Percentiles rank a stretch among this genome's conserved stretches.
These are phyloP conservation scores for Chaetura pelagica DNA, from an alignment of 2,113 vertebrate genomes.

Conservation along the genomic window DNA sequence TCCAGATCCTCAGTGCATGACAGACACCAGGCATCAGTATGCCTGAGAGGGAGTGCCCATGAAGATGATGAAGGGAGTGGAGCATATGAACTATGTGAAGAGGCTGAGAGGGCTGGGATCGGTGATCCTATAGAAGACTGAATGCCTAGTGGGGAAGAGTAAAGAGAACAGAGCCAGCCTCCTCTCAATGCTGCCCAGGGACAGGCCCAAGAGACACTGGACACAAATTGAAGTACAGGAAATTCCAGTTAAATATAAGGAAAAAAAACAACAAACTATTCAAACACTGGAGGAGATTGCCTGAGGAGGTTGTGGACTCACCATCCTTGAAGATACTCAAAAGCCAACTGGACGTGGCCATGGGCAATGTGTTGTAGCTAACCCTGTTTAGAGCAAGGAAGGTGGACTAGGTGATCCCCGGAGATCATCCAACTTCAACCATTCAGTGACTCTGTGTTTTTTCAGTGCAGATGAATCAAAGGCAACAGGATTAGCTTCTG, in stretches of 20 bases:
- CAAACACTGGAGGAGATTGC: neutral
- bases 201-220: neutral
- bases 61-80: neutral
- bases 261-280: neutral
- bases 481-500: neutral
- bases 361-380: neutral
- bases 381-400: neutral
- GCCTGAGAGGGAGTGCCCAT: too few species aligned
- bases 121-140: neutral
- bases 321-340: neutral
- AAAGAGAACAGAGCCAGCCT: neutral
- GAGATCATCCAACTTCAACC: neutral
- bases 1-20: neutral
- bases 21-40: too few species aligned
- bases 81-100: neutral
- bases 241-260: neutral
- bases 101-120: neutral
- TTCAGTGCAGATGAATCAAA: neutral
- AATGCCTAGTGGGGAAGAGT: neutral
- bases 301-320: neutral
- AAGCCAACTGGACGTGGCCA: neutral
- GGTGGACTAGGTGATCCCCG: neutral
- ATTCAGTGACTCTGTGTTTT: neutral
- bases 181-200: neutral
- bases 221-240: neutral